A percentile compares a stretch with the other conserved stretches of the same genome.
Conservation (phyloP, 2,113 vertebrate species). For the Alosa alosa region DNA sequence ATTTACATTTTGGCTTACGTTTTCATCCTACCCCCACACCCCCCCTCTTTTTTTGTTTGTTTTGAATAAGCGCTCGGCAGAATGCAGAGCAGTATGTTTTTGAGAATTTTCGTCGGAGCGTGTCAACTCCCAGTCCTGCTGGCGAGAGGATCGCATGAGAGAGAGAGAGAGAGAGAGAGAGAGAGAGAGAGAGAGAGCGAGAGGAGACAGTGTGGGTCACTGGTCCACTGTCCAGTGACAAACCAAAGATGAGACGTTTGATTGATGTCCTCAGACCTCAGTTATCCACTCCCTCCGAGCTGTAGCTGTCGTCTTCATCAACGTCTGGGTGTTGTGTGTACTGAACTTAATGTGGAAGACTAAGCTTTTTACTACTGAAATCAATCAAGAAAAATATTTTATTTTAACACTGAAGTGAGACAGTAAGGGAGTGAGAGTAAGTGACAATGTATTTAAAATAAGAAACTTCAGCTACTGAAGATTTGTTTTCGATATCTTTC, state of each 20-base stretch:
- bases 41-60: slow-evolving; percentile 50
- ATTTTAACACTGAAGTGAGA: background rate
- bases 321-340: background rate
- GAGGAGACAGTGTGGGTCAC: background rate
- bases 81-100: slow-evolving; percentile 42
- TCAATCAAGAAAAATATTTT: background rate
- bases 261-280: background rate
- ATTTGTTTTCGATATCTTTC: background rate
- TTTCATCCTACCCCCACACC: slow-evolving; percentile 41
- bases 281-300: background rate
- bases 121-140: slow-evolving; percentile 38
- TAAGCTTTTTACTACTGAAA: background rate
- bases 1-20: slow-evolving; percentile 52
- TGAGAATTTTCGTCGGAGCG: slow-evolving; percentile 39
- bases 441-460: background rate
- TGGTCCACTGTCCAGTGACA: background rate
- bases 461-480: background rate
- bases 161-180: background rate
- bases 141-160: background rate
- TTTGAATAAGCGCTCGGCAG: slow-evolving; percentile 57
- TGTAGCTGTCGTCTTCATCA: background rate
- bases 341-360: background rate
- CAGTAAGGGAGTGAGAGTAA: background rate
- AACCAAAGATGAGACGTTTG: background rate
- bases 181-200: background rate